Base-by-base conservation (phyloP, 2,888 invertebrate species). In the Idaea biselata region DNA sequence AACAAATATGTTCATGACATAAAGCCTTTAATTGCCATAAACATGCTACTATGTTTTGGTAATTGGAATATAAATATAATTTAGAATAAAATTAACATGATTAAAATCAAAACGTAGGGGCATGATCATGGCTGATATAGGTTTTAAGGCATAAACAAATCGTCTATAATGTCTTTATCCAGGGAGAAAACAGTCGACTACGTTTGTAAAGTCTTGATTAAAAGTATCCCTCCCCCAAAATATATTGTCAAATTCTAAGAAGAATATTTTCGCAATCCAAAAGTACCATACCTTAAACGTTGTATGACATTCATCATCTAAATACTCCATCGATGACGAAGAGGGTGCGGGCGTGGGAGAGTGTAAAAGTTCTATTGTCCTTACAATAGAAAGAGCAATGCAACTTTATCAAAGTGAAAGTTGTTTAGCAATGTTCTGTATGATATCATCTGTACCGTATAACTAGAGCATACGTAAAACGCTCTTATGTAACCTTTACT, bases 351-450 rank as follows among this genome's bases (percentile, higher is more conserved):
- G 80, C 81, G 83, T 83, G 84, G 84, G 88, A 88, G 88, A 88
- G 87, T 82, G 77, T 72, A 71, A 77, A 80, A 72, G 70, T 64
- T 63, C 78, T 65, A 86, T 88, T 88, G 89, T 88, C 87, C 88
- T 87, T 72, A 67, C 86, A 87, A 87, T 86, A 86, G 72, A 44
- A 44, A 44, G 79, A 67, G 76, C 74, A 77, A 73, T 71, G 79
- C 79, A 84, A 86, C 83, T 85, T 79, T 82, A 88, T 81, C 81
- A 63, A 58, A 83, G 90, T 84, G 90, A 90, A 90, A 90, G 89
- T 87, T 71, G 73, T 60, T 63, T 68, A 54, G 69, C n/a, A 75
- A 74, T 76, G 77, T 74, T 76, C 65, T 61, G 63, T 61, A 64
- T 62, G 64, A 72, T 72, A 76, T 69, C 72, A 74, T 72, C 44